Base-by-base conservation (phyloP, 2,113 vertebrate genomes). In the Equus przewalskii region DNA sequence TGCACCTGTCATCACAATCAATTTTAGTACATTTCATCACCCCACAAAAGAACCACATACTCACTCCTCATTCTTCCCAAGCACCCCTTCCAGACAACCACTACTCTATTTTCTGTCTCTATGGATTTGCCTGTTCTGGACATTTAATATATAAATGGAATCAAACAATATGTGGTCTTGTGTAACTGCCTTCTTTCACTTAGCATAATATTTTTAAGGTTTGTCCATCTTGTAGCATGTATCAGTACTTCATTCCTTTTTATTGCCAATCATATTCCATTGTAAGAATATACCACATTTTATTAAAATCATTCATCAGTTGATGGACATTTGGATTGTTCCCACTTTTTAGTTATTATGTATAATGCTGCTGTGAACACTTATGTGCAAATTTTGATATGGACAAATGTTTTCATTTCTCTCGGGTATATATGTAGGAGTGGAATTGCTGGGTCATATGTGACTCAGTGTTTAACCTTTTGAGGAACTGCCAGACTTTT, bases 361-460 rank as follows among this genome's bases (percentile, higher is more conserved):
- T 65, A 28, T 90, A 76, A 95, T 41, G 36, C 67, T 85, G 16
- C 46, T 44, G 0, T 92, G 78, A 92, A 82, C 49, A 36, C 70
- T 81, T 86, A 44, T 58, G 19, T 30, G 26, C 26, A 21, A 10
- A 26, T 70, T 89, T 90, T 81, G 92, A 51, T 70, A 33, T 54
- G 80, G 64, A 73, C 44, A 26, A 33, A 22, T 64, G 30, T 80
- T 72, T 94, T 96, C 22, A 26, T 81, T 80, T 89, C 72, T 96
- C 70, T 64, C 14, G 7, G 54, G 15, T 49, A 41, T 73, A 30
- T 11, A 73, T 26, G 4, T 62, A 41, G 62, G 30, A 65, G 24
- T 90, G 22, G 60, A 89, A 65, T 94, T 87, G 26, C 58, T 81
- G 46, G 33, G 58, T 78, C 13, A 2, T 56, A 5, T 54, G 19